A percentile compares a stretch with the other conserved stretches of the same genome.
phyloP scores from a whole-genome alignment of 2,113 vertebrate species.

The Todiramphus chloris region DNA sequence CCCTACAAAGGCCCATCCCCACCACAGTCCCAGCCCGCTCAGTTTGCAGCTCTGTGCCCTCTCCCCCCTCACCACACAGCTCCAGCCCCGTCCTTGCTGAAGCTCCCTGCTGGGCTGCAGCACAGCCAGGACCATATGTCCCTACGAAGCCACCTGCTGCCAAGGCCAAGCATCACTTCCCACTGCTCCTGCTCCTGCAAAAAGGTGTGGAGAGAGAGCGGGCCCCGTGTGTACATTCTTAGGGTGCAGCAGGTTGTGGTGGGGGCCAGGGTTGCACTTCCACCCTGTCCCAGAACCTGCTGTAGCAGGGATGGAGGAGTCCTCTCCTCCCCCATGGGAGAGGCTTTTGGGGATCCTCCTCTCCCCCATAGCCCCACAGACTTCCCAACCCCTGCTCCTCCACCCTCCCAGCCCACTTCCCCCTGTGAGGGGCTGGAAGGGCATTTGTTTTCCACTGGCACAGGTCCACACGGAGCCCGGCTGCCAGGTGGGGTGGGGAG shows the following conservation, averaged over 20 bases:
- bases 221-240: fast-evolving
- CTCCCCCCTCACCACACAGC: fast-evolving
- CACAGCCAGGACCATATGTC: background rate
- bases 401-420: background rate
- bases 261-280: fast-evolving
- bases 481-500: background rate
- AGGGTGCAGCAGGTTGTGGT: background rate
- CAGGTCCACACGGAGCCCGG: fast-evolving
- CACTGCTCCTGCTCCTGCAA: background rate
- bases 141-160: background rate
- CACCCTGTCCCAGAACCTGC: background rate
- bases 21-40: fast-evolving
- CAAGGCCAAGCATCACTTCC: background rate
- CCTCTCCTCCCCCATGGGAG: background rate
- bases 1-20: background rate
- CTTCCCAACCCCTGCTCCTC: background rate
- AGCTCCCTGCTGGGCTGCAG: background rate
- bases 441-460: background rate
- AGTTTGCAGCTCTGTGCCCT: background rate
- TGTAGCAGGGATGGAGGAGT: background rate
- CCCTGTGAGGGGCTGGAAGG: background rate
- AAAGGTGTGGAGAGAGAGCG: background rate
- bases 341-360: background rate
- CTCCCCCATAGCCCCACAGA: background rate
- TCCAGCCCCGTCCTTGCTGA: fast-evolving